These are phyloP conservation scores for Emydura subglobosa DNA, from an alignment of 2,113 vertebrate genomes.

Conservation along the genomic window DNA sequence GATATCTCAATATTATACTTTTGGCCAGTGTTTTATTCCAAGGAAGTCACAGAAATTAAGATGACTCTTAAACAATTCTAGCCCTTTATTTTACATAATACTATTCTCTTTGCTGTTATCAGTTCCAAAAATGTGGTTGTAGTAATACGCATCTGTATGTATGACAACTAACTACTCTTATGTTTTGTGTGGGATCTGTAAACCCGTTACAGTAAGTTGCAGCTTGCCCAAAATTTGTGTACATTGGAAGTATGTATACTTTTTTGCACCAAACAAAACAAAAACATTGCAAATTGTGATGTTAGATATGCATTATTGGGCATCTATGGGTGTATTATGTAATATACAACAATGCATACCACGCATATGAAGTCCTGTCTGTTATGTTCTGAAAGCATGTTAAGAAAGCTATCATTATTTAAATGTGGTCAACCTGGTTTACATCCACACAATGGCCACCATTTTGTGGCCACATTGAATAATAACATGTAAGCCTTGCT, in stretches of 20 bases:
- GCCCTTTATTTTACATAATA: rapidly evolving
- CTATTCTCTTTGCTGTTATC: background rate
- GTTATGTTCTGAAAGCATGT: background rate
- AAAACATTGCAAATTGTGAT: background rate
- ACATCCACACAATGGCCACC: background rate
- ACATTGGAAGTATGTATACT: background rate
- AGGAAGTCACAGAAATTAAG: no score
- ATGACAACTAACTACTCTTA: background rate
- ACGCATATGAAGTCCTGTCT: rapidly evolving
- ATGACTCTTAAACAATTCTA: rapidly evolving
- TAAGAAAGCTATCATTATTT: background rate
- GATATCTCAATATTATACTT: background rate
- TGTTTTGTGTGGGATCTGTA: background rate
- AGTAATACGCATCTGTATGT: background rate
- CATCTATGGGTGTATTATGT: rapidly evolving
- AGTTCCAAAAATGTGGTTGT: rapidly evolving
- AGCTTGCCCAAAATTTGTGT: background rate
- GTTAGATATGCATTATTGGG: background rate
- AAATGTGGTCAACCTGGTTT: background rate
- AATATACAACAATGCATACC: rapidly evolving
- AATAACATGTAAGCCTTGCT: background rate
- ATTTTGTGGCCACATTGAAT: background rate
- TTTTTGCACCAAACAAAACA: background rate
- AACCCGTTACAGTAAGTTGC: background rate
- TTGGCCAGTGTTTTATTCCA: background rate